Conservation (phyloP, 2,888 invertebrate genomes). For the Melanophora roralis region DNA sequence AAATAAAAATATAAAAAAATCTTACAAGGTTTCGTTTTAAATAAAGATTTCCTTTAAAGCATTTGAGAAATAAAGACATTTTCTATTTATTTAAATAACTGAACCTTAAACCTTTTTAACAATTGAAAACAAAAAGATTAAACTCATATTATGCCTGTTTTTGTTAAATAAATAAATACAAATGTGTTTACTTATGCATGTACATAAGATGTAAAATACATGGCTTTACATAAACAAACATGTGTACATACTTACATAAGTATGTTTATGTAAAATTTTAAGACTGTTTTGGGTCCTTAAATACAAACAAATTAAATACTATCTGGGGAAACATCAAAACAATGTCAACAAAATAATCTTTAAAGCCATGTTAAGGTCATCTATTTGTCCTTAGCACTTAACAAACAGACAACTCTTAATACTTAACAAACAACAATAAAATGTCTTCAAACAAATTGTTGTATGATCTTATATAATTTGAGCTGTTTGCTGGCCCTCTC, state of each 20-base stretch:
- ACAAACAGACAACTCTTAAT: slow-evolving; percentile 35
- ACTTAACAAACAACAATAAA: slow-evolving; percentile 5
- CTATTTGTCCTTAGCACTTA: slow-evolving; percentile 45
- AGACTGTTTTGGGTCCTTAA: slow-evolving; percentile 25
- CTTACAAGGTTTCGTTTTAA: no score
- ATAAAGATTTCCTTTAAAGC: no score
- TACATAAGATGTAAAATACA: background rate
- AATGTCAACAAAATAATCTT: slow-evolving; percentile 59
- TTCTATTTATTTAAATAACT: no score
- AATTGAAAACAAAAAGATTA: no score
- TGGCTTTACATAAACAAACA: background rate
- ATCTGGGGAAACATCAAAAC: slow-evolving; percentile 59
- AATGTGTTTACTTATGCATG: background rate
- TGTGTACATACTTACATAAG: background rate
- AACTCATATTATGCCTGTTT: background rate
- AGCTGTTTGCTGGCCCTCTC: background rate
- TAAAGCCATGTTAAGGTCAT: slow-evolving; percentile 52
- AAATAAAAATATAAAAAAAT: no score
- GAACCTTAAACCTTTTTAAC: no score
- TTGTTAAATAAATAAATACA: background rate
- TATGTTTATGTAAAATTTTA: background rate
- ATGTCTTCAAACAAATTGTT: slow-evolving; percentile 41
- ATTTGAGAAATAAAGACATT: no score
- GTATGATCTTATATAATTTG: slow-evolving; percentile 39
- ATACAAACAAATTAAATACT: slow-evolving; percentile 55